phyloP scores from a whole-genome alignment of 1,140 invertebrate genomes.

The Dysdera silvatica region DNA sequence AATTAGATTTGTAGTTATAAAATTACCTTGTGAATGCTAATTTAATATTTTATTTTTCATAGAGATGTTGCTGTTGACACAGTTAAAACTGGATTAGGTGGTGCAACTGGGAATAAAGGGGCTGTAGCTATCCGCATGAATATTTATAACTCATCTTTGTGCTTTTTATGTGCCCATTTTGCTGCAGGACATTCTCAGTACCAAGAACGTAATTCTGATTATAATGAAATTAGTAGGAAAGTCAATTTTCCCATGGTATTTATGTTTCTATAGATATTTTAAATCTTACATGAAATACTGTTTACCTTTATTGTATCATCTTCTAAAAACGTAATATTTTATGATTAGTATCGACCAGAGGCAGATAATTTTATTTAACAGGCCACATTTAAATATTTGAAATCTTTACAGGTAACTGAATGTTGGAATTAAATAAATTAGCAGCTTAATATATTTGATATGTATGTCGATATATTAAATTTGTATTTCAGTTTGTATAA shows the following conservation, averaged over 20 bases:
- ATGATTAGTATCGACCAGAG: too few species aligned
- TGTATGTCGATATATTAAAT: too few species aligned
- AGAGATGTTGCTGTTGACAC: constrained; percentile 86
- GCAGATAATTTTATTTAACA: too few species aligned
- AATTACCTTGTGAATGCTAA: background rate
- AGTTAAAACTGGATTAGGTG: constrained; percentile 95
- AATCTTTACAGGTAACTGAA: too few species aligned
- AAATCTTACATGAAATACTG: too few species aligned
- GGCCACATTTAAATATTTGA: too few species aligned
- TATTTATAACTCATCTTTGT: constrained; percentile 83
- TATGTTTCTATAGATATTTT: background rate
- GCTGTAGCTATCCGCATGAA: constrained; percentile 90
- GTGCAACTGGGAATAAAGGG: constrained; percentile 88
- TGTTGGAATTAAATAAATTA: too few species aligned
- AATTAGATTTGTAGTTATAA: background rate
- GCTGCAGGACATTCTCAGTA: constrained; percentile 95
- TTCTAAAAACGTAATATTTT: too few species aligned
- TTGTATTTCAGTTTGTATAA: too few species aligned
- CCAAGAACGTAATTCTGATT: constrained; percentile 92
- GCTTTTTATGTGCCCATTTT: constrained; percentile 98
- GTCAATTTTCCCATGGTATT: constrained; percentile 82
- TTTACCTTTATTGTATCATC: too few species aligned
- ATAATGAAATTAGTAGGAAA: constrained; percentile 87
- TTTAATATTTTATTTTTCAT: constrained; percentile 23
- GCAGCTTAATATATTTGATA: too few species aligned